Base-by-base conservation (phyloP, 53 echinoderm and acorn worm species). In the Echinarachnius parma region DNA sequence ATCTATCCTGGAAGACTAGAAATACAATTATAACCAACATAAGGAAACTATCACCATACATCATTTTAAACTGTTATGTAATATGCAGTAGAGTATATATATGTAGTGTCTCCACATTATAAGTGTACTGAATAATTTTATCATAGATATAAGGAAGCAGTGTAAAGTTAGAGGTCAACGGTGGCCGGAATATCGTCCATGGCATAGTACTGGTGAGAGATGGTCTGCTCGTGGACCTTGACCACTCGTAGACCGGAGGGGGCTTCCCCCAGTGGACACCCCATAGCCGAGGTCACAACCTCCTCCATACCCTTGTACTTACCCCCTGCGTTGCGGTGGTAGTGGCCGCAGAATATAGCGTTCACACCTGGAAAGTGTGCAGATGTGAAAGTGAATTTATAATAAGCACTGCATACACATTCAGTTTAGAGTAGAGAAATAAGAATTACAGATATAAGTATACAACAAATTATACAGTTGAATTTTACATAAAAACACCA, bases 261-360 rank as follows among this genome's bases (percentile, higher is more conserved):
- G 0, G 53, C 82, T 23, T 81, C 63, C 0, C 95, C 95, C 2
- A 94, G 69, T 2, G 84, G 87, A 27, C 82, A 78, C 18, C 95
- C 95, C 75, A 90, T 80, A 0, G 95, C 95, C 24, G 95, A 90
- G 8, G 87, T 84, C 0, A 94, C 95, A 15, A 94, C 77, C 27
- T 87, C 60, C 60, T 94, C 90, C 84, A 94, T 87, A 46, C 56
- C 90, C 34, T 86, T 81, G 68, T 94, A 90, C 46, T 82, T 39
- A 11, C 95, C 95, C 4, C 95, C 95, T 21, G 90, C 95, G 33
- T 87, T 90, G 13, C 87, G 80, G 74, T 94, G 95, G 62, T 94
- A 94, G 61, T 94, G 95, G 2, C 95, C 95, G 34, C 90, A 90
- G 61, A 94, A 94, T 22, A 94, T 87, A 21, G 78, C 66, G 3